Evolutionary conservation across 2,888 invertebrate species (phyloP), one percentile per base, ranked within the genome.

Genomic region (Ochropacha duplaris): DNA sequence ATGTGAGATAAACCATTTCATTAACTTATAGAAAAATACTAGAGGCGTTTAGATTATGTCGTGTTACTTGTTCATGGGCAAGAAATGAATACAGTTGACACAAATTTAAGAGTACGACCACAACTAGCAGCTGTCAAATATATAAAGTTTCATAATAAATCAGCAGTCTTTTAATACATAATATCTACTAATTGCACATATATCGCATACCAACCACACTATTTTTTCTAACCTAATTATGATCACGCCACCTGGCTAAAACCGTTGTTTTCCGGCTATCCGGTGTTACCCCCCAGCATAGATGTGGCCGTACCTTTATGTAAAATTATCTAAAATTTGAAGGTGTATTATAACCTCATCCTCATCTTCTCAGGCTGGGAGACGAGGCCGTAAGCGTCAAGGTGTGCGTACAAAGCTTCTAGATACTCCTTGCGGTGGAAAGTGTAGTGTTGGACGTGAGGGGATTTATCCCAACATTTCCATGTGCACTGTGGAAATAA

Each of bases 391-490:
- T 94, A 74, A 28, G 88, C 88, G 66, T 93, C 92, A 62, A 96
- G 88, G 76, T 96, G 96, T 12, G 88, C 84, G 72, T 94, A 93
- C 22, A 96, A 79, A 19, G 95, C 94, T 2, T 93, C 90, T 2
- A 94, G 81, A 78, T 96, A 96, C 74, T 96, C 95, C 65, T 95
- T 94, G 2, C 94, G 94, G 80, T 96, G 94, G 61, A 93, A 91
- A 19, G 88, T 92, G 83, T 94, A 95, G 78, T 96, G 96, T 62
- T 91, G 92, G 39, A 97, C 97, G 84, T 97, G 97, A 0, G 95
- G 94, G 0, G 97, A 96, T 60, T 94, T 93, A 55, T 96, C 95
- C 94, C 96, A 97, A 79, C 96, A 95, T 71, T 96, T 96, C 83
- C 95, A 94, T 1, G 94, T 94, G 49, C 95, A 95, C 94, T 95